These are phyloP conservation scores for Sus scrofa DNA, from an alignment of 2,113 vertebrate genomes.

Conservation along the genomic window T2T-Sscrofa CM000824.6:33692001-33692500, in stretches of 20 bases:
- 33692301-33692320: background rate
- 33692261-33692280: background rate
- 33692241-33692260: background rate
- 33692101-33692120: background rate
- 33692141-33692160: background rate
- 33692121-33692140: background rate
- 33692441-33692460: background rate
- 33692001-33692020: background rate
- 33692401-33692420: background rate
- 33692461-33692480: background rate
- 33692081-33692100: background rate
- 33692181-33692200: background rate
- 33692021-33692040: background rate
- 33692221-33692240: background rate
- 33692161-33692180: background rate
- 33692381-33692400: background rate
- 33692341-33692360: background rate
- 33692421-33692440: background rate
- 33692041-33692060: background rate
- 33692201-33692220: background rate
- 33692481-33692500: background rate
- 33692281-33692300: background rate
- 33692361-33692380: background rate
- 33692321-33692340: slow-evolving; percentile 15
- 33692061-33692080: background rate